These are phyloP conservation scores for Alviniconcha marisindica DNA, from an alignment of 1,140 invertebrate species.

Conservation along the genomic window DNA sequence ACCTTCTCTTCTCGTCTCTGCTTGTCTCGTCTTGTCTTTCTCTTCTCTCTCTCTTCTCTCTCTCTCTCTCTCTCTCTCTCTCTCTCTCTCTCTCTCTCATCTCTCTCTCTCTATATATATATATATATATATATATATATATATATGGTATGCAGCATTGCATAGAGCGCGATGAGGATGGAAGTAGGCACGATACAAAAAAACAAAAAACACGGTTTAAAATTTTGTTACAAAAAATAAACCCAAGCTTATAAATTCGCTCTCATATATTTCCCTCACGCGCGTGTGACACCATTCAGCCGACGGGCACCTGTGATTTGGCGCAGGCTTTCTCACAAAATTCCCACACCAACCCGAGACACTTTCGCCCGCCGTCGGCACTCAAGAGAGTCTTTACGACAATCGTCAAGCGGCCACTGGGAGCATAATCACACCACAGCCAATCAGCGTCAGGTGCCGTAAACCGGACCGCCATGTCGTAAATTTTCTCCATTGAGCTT, in stretches of 20 bases:
- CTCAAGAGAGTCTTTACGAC: constrained; percentile 6
- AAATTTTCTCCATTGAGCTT: neutral
- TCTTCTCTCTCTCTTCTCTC: neutral
- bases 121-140: neutral
- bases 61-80: neutral
- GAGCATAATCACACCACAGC: constrained; percentile 9
- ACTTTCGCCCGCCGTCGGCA: neutral
- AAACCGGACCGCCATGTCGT: neutral
- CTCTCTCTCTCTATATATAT: neutral
- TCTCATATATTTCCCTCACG: neutral
- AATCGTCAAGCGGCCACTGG: constrained; percentile 4
- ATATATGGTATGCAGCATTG: no score
- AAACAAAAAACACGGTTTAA: no score
- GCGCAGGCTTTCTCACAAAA: neutral
- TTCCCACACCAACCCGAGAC: neutral
- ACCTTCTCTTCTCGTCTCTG: neutral
- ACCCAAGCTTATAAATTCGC: neutral
- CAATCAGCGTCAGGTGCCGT: constrained; percentile 8
- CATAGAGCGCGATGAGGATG: no score
- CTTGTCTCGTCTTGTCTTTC: neutral
- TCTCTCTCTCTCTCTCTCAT: neutral
- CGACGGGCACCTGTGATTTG: neutral
- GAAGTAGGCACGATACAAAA: no score
- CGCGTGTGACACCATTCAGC: neutral
- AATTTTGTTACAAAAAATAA: no score